Evolutionary conservation across 2,797 vertebrate genomes (phyloP).

Genomic region (Champsocephalus esox): DNA sequence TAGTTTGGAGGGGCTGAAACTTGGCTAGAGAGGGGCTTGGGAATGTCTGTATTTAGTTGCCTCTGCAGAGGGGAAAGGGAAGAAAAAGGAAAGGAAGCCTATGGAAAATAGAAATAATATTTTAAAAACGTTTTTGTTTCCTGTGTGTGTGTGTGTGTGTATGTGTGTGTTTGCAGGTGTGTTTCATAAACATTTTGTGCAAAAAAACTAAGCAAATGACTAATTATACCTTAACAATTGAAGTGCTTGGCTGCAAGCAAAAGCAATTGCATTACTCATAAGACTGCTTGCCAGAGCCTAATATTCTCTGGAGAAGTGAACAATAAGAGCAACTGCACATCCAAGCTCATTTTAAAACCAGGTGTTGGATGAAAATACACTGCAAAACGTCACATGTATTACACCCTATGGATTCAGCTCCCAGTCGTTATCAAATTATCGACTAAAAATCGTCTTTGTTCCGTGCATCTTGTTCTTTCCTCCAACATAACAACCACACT

Average conservation of each 20-base stretch:
- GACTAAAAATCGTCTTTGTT: neutral
- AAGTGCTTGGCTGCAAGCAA: conserved; percentile 3
- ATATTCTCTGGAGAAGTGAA: conserved; percentile 6
- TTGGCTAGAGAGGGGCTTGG: neutral
- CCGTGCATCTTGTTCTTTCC: neutral
- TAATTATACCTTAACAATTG: conserved; percentile 7
- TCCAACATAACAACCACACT: neutral
- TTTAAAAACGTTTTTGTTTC: neutral
- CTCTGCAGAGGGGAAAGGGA: neutral
- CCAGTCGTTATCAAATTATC: neutral
- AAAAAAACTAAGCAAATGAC: conserved; percentile 8
- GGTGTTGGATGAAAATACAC: conserved; percentile 22
- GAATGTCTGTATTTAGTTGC: neutral
- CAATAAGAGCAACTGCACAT: conserved; percentile 11
- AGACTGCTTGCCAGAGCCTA: conserved; percentile 3
- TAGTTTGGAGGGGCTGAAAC: conserved; percentile 15
- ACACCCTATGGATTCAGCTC: conserved; percentile 13
- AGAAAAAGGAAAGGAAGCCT: neutral
- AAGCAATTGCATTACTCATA: conserved; percentile 6
- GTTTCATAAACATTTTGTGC: neutral
- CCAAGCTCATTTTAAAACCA: conserved; percentile 10
- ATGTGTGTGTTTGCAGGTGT: no score
- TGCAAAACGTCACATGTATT: conserved; percentile 5
- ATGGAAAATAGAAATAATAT: neutral
- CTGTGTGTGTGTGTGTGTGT: neutral